These are phyloP conservation scores for Erpornis zantholeuca DNA, from an alignment of 2,113 vertebrate genomes.

Conservation along the genomic window DNA sequence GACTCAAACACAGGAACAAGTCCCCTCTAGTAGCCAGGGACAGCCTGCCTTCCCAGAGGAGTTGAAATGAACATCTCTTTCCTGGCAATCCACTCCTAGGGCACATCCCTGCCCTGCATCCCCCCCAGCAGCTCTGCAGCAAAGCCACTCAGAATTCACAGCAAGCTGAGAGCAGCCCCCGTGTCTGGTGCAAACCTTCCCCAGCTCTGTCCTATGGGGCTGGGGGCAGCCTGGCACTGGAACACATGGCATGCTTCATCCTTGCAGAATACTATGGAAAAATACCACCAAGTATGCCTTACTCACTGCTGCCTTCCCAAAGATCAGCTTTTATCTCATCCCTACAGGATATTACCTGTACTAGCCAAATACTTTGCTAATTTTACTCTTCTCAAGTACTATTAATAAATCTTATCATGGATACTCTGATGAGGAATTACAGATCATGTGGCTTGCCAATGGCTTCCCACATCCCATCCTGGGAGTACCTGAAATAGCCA, in stretches of 20 bases:
- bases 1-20: neutral
- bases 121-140: neutral
- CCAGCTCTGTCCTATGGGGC: neutral
- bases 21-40: neutral
- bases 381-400: neutral
- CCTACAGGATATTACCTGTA: neutral
- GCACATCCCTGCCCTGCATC: neutral
- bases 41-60: neutral
- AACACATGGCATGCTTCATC: rapidly evolving
- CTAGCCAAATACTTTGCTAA: neutral
- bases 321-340: neutral
- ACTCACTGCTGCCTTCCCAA: neutral
- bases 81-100: rapidly evolving
- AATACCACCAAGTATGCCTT: neutral
- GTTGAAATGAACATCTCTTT: neutral
- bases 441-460: neutral
- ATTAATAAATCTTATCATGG: neutral
- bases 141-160: neutral
- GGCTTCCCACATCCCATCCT: neutral
- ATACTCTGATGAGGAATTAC: neutral
- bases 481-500: neutral
- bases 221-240: neutral
- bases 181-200: neutral
- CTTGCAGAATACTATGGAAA: neutral
- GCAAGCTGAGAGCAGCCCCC: rapidly evolving